Evolutionary conservation across 2,797 vertebrate genomes (phyloP), one percentile per base, ranked within the genome.

Genomic region (Tangara arthus): DNA sequence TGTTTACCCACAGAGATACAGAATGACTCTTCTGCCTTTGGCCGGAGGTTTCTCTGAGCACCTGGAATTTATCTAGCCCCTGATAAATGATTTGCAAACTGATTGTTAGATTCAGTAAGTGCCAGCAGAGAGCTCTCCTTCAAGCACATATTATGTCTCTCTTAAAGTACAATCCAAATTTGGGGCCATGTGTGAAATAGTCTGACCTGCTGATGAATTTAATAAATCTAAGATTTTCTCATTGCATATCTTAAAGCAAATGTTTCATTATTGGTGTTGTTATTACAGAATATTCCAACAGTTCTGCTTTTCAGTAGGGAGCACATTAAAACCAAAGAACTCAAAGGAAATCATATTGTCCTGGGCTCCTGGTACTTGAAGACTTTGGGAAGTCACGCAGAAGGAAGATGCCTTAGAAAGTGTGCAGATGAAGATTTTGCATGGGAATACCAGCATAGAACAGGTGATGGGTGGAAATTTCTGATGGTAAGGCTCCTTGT

Each of bases 41-140:
- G 12, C 24, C 0, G 0, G 37, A 61, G 6, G 6, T 63, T 53
- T 41, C 17, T 66, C 47, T 32, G 60, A 44, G 37, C 3, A 44
- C 18, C 18, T 52, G 61, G 28, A 73, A 63, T 19, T 83, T 85
- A 21, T 30, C 78, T 73, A 61, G 39, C 17, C 55, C 20, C 10
- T 55, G 22, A 42, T 42, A 79, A 63, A 59, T 50, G 0, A 34
- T 82, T 44, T 66, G 35, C 19, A 72, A 72, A 37, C 19, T 53
- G 34, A 37, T 71, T 28, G 15, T 21, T 78, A 66, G 65, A 60
- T 72, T 72, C 32, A 47, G 11, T 32, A 50, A 61, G 8, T 23
- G 47, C 12, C n/a, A 63, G 28, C 22, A 79, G 32, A 91, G 14
- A 82, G 8, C 16, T 91, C 18, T 81, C 2, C 1, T 23, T 28